These are phyloP conservation scores for Noctilio leporinus DNA, from an alignment of 2,113 vertebrate genomes.

Conservation along the genomic window DNA sequence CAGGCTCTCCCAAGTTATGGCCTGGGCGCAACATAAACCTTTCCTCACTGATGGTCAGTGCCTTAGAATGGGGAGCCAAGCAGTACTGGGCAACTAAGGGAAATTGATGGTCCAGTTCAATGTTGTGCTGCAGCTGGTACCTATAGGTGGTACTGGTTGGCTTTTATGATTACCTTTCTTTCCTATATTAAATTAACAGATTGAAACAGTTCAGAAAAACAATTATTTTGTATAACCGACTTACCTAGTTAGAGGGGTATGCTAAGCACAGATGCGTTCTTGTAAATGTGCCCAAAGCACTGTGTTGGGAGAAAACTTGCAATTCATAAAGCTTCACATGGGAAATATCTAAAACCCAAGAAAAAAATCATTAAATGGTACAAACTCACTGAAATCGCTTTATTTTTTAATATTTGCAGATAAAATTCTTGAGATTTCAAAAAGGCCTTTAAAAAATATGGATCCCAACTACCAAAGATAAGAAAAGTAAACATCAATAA, in stretches of 20 bases:
- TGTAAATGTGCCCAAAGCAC: neutral
- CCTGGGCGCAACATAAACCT: neutral
- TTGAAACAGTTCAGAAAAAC: neutral
- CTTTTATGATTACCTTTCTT: slow-evolving; percentile 19
- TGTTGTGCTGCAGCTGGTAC: slow-evolving; percentile 38
- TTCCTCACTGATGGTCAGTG: neutral
- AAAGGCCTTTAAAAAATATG: neutral
- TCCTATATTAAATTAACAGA: slow-evolving; percentile 10
- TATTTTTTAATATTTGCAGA: slow-evolving; percentile 15
- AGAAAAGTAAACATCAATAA: neutral
- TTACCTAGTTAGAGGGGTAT: neutral
- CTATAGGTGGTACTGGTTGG: slow-evolving; percentile 39
- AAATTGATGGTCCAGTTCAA: neutral
- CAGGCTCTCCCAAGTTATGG: neutral
- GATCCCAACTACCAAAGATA: neutral
- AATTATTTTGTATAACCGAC: slow-evolving; percentile 5
- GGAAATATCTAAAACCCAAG: neutral
- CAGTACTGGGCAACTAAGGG: slow-evolving; percentile 49
- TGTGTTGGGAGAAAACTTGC: neutral
- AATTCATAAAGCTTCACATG: slow-evolving; percentile 5
- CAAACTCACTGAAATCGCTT: neutral
- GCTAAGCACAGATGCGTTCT: neutral
- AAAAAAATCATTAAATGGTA: neutral
- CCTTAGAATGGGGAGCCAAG: slow-evolving; percentile 52
- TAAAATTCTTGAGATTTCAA: neutral